These are phyloP conservation scores for Steatocranus sp. DNA, from an alignment of 2,797 vertebrate species.

Conservation along the genomic window DNA sequence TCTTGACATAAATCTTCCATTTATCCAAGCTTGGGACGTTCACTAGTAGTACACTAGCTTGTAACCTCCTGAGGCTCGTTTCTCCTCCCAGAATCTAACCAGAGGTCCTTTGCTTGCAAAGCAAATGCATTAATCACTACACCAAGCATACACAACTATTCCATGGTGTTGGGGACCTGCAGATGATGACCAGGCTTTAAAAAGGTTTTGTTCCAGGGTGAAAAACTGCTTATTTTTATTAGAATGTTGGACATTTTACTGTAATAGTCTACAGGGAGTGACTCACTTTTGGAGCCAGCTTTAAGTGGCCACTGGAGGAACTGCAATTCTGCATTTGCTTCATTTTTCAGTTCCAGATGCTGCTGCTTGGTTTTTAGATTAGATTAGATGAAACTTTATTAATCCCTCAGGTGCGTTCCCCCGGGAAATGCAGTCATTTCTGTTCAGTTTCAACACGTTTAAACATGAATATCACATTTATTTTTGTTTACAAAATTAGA, in stretches of 20 bases:
- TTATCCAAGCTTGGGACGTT: background rate
- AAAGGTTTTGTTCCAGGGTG: background rate
- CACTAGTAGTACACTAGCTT: background rate
- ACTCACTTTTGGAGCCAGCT: background rate
- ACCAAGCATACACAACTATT: background rate
- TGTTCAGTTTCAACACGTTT: accelerated
- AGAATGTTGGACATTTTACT: background rate
- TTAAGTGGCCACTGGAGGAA: background rate
- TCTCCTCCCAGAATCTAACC: background rate
- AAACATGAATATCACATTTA: background rate
- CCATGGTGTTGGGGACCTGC: background rate
- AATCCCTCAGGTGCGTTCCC: background rate
- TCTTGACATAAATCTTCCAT: background rate
- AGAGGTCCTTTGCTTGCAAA: background rate
- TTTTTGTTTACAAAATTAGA: background rate
- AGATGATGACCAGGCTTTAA: background rate
- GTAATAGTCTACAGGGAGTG: background rate
- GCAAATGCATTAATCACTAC: background rate
- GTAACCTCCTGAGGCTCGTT: background rate
- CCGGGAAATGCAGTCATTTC: accelerated
- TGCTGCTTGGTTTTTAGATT: background rate
- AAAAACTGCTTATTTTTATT: background rate
- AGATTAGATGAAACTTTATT: background rate
- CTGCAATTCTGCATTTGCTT: background rate
- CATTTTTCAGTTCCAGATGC: background rate